Base-by-base conservation (phyloP, 2,113 vertebrate genomes). In the Oncorhynchus keta region DNA sequence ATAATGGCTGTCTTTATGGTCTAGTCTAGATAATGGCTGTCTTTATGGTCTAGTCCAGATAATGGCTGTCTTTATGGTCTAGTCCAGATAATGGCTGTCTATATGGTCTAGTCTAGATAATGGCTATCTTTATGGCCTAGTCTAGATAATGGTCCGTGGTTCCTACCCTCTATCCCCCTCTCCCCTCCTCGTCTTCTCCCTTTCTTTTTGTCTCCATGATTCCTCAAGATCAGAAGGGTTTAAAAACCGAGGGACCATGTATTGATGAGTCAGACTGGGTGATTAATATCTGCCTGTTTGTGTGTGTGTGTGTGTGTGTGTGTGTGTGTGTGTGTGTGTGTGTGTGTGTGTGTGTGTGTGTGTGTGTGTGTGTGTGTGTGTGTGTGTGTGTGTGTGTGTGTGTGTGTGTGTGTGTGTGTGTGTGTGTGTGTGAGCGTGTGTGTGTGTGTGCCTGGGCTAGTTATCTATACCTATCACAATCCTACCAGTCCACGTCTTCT, bases 121-220 rank as follows among this genome's bases (percentile, higher is more conserved):
- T 61, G 57, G 20, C 57, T 20, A 20, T 16, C 64, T 6, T 18
- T 28, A 12, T 30, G 64, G 26, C 5, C 24, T 66, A 66, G 24
- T 66, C 26, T 55, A 55, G 49, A 55, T 55, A 45, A 45, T 32
- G 5, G 16, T 18, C 18, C 32, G 4, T 24, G 39, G 39, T n/a
- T n/a, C 5, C 35, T 28, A 20, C 68, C 24, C 35, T 48, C 20
- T n/a, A 11, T 20, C 35, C 11, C 68, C 7, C 11, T 69, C 67
- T 48, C 20, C 39, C 11, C 68, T 24, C 20, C 68, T 26, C 2
- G 14, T 26, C 28, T 30, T 68, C 30, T 68, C 32, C 73, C 73
- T 45, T 75, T 69, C 55, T 89, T 80, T 78, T 82, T 72, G 70
- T 83, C 84, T 81, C 80, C 74, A 80, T 48, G 11, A 67, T 67